phyloP scores from a whole-genome alignment of 2,888 invertebrate species.

The Lymantria dispar region DNA sequence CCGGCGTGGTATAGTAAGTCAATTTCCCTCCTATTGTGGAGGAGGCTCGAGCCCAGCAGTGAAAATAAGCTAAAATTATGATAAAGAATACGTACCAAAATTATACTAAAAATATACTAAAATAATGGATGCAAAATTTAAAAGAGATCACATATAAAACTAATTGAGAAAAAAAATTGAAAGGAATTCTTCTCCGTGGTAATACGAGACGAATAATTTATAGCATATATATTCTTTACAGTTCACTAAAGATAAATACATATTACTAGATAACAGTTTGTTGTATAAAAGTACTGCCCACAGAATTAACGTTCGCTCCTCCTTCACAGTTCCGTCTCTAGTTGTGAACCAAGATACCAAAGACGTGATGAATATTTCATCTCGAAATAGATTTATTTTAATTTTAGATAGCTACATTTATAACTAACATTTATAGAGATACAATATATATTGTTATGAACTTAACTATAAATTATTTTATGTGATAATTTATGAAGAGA shows the following conservation, averaged over 20 bases:
- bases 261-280: not conserved
- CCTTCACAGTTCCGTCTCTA: slow-evolving; percentile 13
- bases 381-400: slow-evolving; percentile 17
- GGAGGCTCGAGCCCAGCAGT: no score
- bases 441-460: not conserved
- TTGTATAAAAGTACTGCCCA: slow-evolving; percentile 3
- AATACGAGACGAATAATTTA: not conserved
- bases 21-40: no score
- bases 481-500: slow-evolving; percentile 4
- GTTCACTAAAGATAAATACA: no score
- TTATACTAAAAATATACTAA: no score
- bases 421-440: slow-evolving; percentile 9
- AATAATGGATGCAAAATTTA: no score
- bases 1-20: no score
- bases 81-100: no score
- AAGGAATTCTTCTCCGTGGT: no score
- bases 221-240: no score
- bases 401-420: slow-evolving; percentile 17
- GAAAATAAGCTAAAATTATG: no score
- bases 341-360: slow-evolving; percentile 17
- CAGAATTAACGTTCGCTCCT: slow-evolving; percentile 22
- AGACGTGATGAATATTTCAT: slow-evolving; percentile 17
- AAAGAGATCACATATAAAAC: not conserved
- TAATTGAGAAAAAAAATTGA: no score
- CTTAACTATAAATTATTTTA: not conserved